phyloP scores from a whole-genome alignment of 2,888 invertebrate genomes.

The Meiosimyza decipiens region DNA sequence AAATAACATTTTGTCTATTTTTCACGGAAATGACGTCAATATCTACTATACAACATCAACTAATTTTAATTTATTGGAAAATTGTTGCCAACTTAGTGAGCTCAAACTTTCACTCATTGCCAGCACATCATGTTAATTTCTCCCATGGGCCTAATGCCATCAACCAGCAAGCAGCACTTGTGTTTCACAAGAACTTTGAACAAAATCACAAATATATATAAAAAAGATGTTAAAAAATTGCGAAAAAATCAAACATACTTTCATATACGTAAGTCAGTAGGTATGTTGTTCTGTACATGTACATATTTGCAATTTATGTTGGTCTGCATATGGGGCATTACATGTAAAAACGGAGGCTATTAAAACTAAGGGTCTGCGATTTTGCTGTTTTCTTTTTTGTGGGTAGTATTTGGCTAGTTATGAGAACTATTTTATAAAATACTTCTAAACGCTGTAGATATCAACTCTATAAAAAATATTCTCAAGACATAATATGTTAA shows the following conservation, averaged over 20 bases:
- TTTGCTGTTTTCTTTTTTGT: too few species aligned
- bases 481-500: too few species aligned
- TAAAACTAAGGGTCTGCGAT: too few species aligned
- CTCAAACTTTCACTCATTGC: constrained; percentile 13
- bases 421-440: background rate
- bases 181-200: background rate
- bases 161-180: background rate
- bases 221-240: constrained; percentile 6
- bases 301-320: too few species aligned
- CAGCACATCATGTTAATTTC: constrained; percentile 4
- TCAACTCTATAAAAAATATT: too few species aligned
- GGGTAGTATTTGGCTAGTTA: too few species aligned
- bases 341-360: too few species aligned
- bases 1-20: background rate
- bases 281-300: too few species aligned
- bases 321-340: too few species aligned
- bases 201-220: constrained; percentile 2
- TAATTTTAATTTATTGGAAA: constrained; percentile 30
- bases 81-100: constrained; percentile 22
- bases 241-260: constrained; percentile 1
- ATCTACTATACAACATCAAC: background rate
- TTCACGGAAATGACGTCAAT: constrained; percentile 27
- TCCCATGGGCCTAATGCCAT: constrained; percentile 9
- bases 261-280: background rate
- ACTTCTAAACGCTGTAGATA: too few species aligned